Conservation (phyloP, 2,113 vertebrate genomes). For the Turdus rufiventris region DNA sequence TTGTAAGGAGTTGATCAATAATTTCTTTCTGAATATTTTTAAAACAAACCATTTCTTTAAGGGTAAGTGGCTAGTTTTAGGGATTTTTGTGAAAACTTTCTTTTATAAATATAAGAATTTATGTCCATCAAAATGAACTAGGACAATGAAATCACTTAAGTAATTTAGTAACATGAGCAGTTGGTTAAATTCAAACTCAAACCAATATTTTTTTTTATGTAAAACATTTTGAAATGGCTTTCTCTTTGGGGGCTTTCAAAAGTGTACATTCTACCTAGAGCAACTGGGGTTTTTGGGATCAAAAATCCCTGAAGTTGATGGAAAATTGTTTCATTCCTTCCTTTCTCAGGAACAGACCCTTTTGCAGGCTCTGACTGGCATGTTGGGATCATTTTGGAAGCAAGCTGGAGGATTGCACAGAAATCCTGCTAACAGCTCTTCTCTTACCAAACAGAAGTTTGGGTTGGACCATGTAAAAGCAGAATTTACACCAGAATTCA, state of each 20-base stretch:
- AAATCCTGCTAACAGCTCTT: background rate
- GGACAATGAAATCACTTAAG: background rate
- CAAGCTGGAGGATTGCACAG: background rate
- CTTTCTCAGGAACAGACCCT: background rate
- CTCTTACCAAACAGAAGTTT: background rate
- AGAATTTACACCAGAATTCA: background rate
- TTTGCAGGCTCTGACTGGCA: background rate
- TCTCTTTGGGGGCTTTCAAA: background rate
- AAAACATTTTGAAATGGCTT: background rate
- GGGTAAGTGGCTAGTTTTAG: background rate
- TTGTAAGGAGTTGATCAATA: background rate
- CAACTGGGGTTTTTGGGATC: background rate
- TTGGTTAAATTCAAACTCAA: background rate
- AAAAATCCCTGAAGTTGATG: background rate
- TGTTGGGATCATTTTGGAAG: fast-evolving
- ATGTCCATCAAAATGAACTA: background rate
- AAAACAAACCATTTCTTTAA: background rate
- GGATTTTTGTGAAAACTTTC: fast-evolving
- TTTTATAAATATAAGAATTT: background rate
- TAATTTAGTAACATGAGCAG: background rate
- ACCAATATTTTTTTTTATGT: fast-evolving
- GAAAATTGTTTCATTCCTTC: background rate
- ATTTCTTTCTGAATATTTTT: background rate
- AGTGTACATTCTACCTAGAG: background rate
- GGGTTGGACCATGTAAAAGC: background rate